Conservation (phyloP, 1,140 invertebrate genomes). For the Zophobas morio region DNA sequence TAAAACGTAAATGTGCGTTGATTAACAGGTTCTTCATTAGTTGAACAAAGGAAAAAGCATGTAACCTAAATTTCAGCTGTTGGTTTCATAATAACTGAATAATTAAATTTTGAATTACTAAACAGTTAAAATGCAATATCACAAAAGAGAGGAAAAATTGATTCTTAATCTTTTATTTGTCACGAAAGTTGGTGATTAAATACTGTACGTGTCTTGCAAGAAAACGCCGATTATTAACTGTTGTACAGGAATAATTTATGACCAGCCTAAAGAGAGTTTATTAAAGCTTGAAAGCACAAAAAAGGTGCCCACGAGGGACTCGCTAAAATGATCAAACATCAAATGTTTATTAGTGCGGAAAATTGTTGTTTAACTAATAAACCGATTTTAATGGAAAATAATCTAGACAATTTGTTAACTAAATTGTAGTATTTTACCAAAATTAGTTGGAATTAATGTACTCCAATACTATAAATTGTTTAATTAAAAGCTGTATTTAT, state of each 20-base stretch:
- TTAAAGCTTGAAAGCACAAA: too few relatives aligned
- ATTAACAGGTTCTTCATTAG: too few relatives aligned
- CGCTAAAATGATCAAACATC: too few relatives aligned
- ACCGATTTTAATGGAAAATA: conserved; percentile 1
- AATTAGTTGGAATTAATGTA: conserved; percentile 28
- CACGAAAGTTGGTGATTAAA: conserved; percentile 17
- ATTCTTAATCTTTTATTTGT: conserved; percentile 13
- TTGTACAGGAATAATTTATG: not conserved
- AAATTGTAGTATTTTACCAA: conserved; percentile 19
- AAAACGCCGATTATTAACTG: conserved; percentile 3
- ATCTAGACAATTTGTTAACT: conserved; percentile 30
- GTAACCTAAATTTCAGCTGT: too few relatives aligned
- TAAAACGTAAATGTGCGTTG: too few relatives aligned
- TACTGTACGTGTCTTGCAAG: conserved; percentile 14
- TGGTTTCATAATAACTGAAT: too few relatives aligned
- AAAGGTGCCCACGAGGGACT: too few relatives aligned
- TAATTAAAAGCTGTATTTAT: conserved; percentile 41
- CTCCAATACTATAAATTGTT: conserved; percentile 29
- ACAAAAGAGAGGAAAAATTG: conserved; percentile 4
- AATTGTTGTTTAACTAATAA: not conserved
- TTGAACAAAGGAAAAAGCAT: too few relatives aligned
- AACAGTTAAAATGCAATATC: not conserved
- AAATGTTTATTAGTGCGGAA: not conserved
- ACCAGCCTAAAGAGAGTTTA: not conserved
- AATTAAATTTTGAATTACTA: too few relatives aligned